Evolutionary conservation across 1,140 invertebrate species (phyloP).

Genomic region (Musca vetustissima): DNA sequence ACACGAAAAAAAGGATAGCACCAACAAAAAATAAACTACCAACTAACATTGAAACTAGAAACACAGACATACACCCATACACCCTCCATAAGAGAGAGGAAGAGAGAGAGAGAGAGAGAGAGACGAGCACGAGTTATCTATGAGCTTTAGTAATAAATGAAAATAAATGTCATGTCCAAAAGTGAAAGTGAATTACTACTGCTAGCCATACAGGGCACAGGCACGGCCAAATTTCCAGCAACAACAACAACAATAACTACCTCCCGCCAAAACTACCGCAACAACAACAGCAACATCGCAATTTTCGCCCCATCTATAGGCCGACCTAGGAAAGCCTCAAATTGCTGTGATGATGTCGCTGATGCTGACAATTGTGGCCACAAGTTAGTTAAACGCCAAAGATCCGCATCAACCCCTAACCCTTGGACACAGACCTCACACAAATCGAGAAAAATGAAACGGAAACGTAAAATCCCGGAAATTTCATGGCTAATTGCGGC

Average conservation of each 20-base stretch:
- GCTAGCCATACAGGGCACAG: background rate
- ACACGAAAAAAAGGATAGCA: too few species aligned
- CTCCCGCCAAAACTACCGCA: background rate
- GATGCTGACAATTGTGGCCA: too few species aligned
- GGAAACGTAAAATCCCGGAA: constrained; percentile 53
- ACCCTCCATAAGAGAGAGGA: too few species aligned
- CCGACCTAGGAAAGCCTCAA: too few species aligned
- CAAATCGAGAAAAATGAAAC: constrained; percentile 43
- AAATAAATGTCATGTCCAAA: constrained; percentile 13
- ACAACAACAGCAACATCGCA: background rate
- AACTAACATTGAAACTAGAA: too few species aligned
- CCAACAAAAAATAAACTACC: too few species aligned
- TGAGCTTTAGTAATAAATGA: background rate
- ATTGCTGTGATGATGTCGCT: too few species aligned
- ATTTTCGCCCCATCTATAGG: background rate
- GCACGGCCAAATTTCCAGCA: background rate
- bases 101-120: background rate
- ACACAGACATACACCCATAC: too few species aligned
- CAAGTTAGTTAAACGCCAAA: background rate
- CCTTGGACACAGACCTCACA: background rate
- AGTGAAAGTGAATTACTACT: constrained; percentile 19
- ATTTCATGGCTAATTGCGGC: constrained; percentile 54
- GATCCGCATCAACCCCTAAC: background rate
- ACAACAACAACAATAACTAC: background rate
- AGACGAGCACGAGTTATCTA: background rate